A percentile compares a stretch with the other conserved stretches of the same genome.
Evolutionary conservation across 2,113 vertebrate species (phyloP).

Genomic region (Athene noctua): DNA sequence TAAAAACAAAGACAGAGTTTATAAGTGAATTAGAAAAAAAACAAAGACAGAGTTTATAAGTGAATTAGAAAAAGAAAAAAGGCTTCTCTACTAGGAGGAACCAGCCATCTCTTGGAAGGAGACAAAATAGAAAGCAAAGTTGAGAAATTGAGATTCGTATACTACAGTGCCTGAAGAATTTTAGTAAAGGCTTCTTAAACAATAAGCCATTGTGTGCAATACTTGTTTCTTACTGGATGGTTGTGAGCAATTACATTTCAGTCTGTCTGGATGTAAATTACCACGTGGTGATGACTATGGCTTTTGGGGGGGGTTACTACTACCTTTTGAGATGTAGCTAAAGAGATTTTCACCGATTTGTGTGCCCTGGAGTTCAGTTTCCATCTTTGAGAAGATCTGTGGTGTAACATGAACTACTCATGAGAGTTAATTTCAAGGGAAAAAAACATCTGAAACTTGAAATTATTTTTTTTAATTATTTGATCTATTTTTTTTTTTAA

Average conservation of each 20-base stretch:
- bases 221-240: neutral
- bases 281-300: neutral
- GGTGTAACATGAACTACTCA: neutral
- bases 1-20: neutral
- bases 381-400: neutral
- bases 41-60: neutral
- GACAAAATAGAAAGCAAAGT: neutral
- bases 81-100: neutral
- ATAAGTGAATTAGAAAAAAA: neutral
- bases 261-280: neutral
- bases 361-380: neutral
- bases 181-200: neutral
- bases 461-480: neutral
- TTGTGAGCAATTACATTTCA: neutral
- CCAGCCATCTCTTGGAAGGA: neutral
- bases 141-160: neutral
- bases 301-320: neutral
- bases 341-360: neutral
- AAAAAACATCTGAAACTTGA: neutral
- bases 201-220: neutral
- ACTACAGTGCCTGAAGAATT: neutral
- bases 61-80: neutral
- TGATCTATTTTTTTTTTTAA: no score
- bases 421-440: neutral
- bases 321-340: neutral